phyloP scores from a whole-genome alignment of 2,113 vertebrate genomes.

The Calidris pugnax region DNA sequence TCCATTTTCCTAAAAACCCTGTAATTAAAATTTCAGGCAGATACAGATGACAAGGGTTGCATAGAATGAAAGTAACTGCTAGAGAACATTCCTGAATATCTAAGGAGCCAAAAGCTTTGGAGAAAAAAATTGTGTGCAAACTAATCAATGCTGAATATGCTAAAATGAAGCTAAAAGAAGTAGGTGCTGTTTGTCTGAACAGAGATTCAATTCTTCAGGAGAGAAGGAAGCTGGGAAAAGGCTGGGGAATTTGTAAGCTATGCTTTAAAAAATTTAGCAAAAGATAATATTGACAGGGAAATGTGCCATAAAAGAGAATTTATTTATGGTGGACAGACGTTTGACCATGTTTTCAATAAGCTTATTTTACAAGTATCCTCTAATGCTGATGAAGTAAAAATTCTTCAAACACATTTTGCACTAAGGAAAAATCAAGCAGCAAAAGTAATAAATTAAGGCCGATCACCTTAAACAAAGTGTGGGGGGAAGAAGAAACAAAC shows the following conservation, averaged over 20 bases:
- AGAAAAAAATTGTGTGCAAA: neutral
- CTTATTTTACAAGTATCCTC: neutral
- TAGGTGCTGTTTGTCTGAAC: neutral
- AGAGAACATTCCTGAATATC: slow-evolving; percentile 18
- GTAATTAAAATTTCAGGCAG: neutral
- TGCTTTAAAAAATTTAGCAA: neutral
- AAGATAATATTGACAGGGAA: slow-evolving; percentile 29
- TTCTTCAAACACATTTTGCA: neutral
- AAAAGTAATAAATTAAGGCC: neutral
- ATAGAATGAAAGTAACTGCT: slow-evolving; percentile 4
- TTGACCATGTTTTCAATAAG: neutral
- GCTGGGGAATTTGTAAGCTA: neutral
- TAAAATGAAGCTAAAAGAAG: slow-evolving; percentile 1
- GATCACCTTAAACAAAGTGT: too few species aligned
- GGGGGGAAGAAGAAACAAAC: neutral
- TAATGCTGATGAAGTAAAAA: neutral
- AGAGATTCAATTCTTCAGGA: slow-evolving; percentile 11
- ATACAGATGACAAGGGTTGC: neutral
- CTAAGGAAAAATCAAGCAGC: neutral
- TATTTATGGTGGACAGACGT: neutral
- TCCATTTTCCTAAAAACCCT: neutral
- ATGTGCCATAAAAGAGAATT: neutral
- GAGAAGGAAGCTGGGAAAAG: neutral
- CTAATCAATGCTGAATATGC: slow-evolving; percentile 26
- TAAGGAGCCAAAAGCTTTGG: slow-evolving; percentile 17